Evolutionary conservation across 2,888 invertebrate species (phyloP), one percentile per base, ranked within the genome.

Genomic region (Noctua fimbriata): DNA sequence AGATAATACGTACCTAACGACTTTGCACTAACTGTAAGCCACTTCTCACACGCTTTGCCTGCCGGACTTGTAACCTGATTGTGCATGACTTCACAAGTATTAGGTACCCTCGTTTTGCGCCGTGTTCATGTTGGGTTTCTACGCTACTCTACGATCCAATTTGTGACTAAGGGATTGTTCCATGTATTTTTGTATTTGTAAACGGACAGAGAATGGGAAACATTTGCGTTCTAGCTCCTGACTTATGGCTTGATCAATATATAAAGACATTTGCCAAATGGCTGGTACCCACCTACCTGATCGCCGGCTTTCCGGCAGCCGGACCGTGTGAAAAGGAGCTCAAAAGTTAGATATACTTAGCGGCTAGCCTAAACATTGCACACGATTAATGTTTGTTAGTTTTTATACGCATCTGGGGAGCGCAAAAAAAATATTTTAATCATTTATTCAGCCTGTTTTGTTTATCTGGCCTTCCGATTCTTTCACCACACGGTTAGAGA

Each of bases 401-500:
- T 75, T 73, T 58, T 65, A 77, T n/a, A 79, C 69, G 60, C 73
- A 73, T n/a, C 52, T 73, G 70, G 4, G 4, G 10, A 9, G n/a
- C 63, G 16, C 32, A 63, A 41, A 76, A 55, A n/a, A n/a, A 49
- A 49, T 41, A n/a, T 24, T 73, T 7, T 41, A 78, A 73, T 74
- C 5, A 60, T 67, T 73, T 76, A 21, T 49, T 24, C 7, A 47
- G 65, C 67, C 63, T 65, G 69, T 70, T 75, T 81, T 63, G 28
- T 78, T 73, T 71, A 69, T 49, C 69, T 67, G 72, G 63, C 82
- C 82, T 74, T 32, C 14, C 52, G 10, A 32, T 67, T 73, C 67
- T 72, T 74, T 85, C 85, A 14, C 10, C 79, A 65, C 73, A 82
- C 5, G 76, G 60, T 63, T 60, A 73, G 52, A 69, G 14, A 69